Evolutionary conservation across 2,113 vertebrate species (phyloP).

Genomic region (Corythoichthys intestinalis): DNA sequence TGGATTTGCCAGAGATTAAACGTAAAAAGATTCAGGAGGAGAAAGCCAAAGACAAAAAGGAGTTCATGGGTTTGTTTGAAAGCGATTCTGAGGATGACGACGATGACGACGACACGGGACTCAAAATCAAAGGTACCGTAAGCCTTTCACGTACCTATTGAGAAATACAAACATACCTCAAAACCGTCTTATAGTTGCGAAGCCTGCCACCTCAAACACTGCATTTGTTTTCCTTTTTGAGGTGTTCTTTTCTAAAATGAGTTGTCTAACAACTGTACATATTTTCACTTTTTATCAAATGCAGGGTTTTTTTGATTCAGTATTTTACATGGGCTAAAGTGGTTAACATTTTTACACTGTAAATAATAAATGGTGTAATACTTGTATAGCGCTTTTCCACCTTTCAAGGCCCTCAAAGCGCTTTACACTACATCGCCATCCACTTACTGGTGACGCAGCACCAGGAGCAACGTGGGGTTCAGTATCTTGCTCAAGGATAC

Average conservation of each 20-base stretch:
- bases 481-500: too few relatives aligned
- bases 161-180: background rate
- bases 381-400: too few relatives aligned
- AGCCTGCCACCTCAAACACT: background rate
- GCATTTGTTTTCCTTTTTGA: too few relatives aligned
- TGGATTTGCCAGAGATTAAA: slow-evolving; percentile 91
- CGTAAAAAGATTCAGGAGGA: slow-evolving; percentile 76
- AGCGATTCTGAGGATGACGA: slow-evolving; percentile 81
- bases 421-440: too few relatives aligned
- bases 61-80: slow-evolving; percentile 89
- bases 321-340: background rate
- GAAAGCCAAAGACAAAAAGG: slow-evolving; percentile 83
- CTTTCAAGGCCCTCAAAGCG: too few relatives aligned
- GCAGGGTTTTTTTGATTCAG: background rate
- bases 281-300: background rate
- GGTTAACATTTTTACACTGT: background rate
- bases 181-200: background rate
- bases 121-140: slow-evolving; percentile 73
- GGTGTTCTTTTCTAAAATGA: background rate
- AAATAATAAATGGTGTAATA: too few relatives aligned
- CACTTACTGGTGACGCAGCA: too few relatives aligned
- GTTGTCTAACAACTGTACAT: background rate
- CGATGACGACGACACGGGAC: slow-evolving; percentile 56
- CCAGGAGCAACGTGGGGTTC: too few relatives aligned
- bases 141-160: background rate